Evolutionary conservation across 2,888 invertebrate species (phyloP).

Genomic region (Reticulitermes lucifugus): DNA sequence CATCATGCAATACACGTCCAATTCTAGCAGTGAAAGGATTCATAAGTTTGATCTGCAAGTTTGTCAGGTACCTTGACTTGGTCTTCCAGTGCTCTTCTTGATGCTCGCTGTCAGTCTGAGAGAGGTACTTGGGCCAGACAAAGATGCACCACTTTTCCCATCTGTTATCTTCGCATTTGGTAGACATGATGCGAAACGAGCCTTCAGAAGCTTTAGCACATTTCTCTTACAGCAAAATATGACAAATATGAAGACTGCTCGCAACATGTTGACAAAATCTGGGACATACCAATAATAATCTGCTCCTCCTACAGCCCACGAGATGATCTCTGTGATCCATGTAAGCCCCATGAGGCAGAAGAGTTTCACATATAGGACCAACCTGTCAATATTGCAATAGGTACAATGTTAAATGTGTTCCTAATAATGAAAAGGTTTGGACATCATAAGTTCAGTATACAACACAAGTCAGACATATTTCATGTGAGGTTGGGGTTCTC

Average conservation of each 20-base stretch:
- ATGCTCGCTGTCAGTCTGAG: slow-evolving; percentile 14
- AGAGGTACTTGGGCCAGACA: slow-evolving; percentile 17
- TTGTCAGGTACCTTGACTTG: slow-evolving; percentile 15
- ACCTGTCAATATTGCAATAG: slow-evolving; percentile 26
- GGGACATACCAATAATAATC: slow-evolving; percentile 57
- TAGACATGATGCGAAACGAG: background rate
- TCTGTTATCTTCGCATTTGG: slow-evolving; percentile 10
- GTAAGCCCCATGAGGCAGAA: slow-evolving; percentile 59
- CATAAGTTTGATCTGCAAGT: no score
- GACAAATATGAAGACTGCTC: slow-evolving; percentile 59
- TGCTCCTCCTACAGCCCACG: slow-evolving; percentile 56
- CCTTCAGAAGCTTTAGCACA: slow-evolving; percentile 13
- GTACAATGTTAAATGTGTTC: no score
- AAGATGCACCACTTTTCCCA: background rate
- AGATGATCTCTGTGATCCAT: slow-evolving; percentile 59
- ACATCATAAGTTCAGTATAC: no score
- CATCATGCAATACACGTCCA: no score
- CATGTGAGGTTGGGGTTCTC: no score
- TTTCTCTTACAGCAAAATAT: slow-evolving; percentile 59
- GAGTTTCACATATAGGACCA: slow-evolving; percentile 57
- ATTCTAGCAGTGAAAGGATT: no score
- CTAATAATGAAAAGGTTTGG: no score
- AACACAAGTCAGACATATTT: no score
- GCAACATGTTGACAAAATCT: slow-evolving; percentile 58
- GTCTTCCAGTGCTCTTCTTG: slow-evolving; percentile 20